phyloP scores from a whole-genome alignment of 2,888 invertebrate species.

The Diplazon laetatorius region DNA sequence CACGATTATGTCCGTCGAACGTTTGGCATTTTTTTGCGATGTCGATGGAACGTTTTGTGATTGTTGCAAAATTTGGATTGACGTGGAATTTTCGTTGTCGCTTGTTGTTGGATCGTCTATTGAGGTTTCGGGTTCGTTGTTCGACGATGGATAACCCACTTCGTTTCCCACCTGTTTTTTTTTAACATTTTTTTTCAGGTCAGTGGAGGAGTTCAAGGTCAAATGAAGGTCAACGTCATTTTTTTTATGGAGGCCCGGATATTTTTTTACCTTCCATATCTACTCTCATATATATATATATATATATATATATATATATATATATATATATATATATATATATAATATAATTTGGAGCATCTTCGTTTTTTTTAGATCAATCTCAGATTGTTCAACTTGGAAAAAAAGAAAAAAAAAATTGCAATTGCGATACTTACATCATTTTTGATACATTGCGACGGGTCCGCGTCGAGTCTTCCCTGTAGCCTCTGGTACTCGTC shows the following conservation, averaged over 20 bases:
- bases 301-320: no score
- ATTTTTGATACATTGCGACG: slow-evolving; percentile 71
- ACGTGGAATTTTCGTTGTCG: slow-evolving; percentile 65
- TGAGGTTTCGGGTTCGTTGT: slow-evolving; percentile 69
- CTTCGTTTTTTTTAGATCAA: no score
- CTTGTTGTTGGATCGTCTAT: slow-evolving; percentile 69
- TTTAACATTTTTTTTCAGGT: no score
- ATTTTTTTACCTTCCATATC: no score
- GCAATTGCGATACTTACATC: slow-evolving; percentile 69
- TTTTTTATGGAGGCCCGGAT: no score
- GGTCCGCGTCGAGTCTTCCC: slow-evolving; percentile 71
- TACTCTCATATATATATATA: no score
- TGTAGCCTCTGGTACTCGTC: slow-evolving; percentile 75
- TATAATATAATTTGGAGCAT: no score
- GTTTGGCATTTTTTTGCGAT: slow-evolving; percentile 71
- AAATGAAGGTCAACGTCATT: no score
- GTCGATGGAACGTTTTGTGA: slow-evolving; percentile 72
- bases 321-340: no score
- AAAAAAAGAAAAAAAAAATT: no score
- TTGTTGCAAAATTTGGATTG: slow-evolving; percentile 50
- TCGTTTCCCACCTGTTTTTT: slow-evolving; percentile 70
- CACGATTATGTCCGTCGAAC: slow-evolving; percentile 73
- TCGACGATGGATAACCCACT: slow-evolving; percentile 68
- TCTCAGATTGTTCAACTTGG: no score
- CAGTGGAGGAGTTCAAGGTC: no score